phyloP scores from a whole-genome alignment of 2,888 invertebrate genomes.

The Acleris holmiana region DNA sequence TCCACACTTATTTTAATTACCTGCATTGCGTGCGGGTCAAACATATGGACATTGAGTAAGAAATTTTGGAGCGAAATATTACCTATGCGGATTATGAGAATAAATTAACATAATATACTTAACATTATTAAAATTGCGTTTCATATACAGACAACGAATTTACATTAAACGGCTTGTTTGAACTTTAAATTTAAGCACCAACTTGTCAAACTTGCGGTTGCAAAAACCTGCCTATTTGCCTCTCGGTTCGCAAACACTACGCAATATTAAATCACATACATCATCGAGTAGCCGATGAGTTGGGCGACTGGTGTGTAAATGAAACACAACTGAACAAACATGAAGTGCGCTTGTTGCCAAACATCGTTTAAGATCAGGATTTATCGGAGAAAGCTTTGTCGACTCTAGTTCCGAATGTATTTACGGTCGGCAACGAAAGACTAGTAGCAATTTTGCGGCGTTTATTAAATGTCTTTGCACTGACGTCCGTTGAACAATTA shows the following conservation, averaged over 20 bases:
- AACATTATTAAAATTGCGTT: not conserved
- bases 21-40: not conserved
- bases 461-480: not conserved
- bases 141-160: constrained; percentile 1
- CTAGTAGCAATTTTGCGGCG: not conserved
- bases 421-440: too few species aligned
- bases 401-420: not conserved
- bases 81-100: not conserved
- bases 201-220: constrained; percentile 41
- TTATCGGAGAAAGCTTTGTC: constrained; percentile 35
- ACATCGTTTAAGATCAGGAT: constrained; percentile 43
- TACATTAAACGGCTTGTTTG: constrained; percentile 7
- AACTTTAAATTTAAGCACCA: constrained; percentile 22
- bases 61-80: not conserved
- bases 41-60: not conserved
- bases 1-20: not conserved
- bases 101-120: not conserved
- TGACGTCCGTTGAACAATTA: not conserved
- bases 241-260: constrained; percentile 47
- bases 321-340: constrained; percentile 64
- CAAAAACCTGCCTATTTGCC: constrained; percentile 45
- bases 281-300: constrained; percentile 52
- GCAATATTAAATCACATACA: constrained; percentile 55
- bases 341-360: constrained; percentile 52
- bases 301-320: constrained; percentile 62